These are phyloP conservation scores for Pangasius sanitwongsei DNA, from an alignment of 2,797 vertebrate genomes.

Conservation along the genomic window DNA sequence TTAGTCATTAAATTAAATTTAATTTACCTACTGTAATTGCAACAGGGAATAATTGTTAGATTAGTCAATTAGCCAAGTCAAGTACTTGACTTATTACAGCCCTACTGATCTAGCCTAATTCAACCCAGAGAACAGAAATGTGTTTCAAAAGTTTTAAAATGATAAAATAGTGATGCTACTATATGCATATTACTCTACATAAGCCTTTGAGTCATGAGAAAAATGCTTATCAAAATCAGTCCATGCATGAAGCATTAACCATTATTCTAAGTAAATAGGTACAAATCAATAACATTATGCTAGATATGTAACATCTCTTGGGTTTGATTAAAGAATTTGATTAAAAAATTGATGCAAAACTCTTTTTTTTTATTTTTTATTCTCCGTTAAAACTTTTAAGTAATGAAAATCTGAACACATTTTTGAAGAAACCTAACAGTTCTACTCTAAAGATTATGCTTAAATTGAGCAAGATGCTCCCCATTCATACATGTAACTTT, in stretches of 20 bases:
- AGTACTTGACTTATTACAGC: neutral
- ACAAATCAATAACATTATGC: neutral
- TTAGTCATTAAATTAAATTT: neutral
- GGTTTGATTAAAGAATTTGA: neutral
- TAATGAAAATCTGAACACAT: neutral
- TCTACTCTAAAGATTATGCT: neutral
- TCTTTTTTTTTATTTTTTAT: neutral
- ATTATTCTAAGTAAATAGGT: neutral
- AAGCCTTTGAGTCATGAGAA: neutral
- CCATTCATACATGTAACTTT: conserved; percentile 30
- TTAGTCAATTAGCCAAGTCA: neutral
- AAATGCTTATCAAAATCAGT: neutral
- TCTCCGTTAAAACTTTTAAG: neutral
- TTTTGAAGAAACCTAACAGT: neutral
- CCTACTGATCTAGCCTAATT: neutral
- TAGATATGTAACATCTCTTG: neutral
- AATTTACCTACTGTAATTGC: neutral
- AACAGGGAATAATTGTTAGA: neutral
- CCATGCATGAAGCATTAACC: neutral
- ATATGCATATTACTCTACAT: neutral
- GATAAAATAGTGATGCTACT: neutral
- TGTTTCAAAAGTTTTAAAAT: neutral
- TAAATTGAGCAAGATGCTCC: conserved; percentile 13
- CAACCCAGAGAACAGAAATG: neutral
- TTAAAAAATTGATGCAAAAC: neutral